Conservation (phyloP, 2,113 vertebrate genomes). For the Spermophilus dauricus region DNA sequence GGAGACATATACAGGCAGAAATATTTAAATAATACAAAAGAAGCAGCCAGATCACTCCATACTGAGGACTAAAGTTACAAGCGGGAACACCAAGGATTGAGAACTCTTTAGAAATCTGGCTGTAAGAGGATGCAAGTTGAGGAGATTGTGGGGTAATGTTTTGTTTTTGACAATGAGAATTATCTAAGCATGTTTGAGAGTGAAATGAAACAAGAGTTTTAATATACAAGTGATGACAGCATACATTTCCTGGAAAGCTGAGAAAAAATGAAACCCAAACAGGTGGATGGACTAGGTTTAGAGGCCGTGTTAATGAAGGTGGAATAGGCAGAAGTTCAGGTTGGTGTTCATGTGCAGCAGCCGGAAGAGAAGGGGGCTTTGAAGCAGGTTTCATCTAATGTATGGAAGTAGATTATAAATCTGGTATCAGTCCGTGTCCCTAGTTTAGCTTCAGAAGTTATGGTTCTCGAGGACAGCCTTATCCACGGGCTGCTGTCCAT, state of each 20-base stretch:
- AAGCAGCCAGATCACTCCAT: not conserved
- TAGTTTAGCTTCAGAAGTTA: not conserved
- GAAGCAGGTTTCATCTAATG: not conserved
- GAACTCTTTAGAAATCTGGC: not conserved
- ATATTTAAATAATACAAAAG: not conserved
- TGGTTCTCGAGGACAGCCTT: not conserved
- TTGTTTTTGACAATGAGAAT: not conserved
- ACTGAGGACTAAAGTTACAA: not conserved
- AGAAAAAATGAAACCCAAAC: not conserved
- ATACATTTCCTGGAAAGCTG: not conserved
- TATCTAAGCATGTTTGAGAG: not conserved
- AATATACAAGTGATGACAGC: not conserved
- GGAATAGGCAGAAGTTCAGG: not conserved
- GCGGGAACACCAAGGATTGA: not conserved
- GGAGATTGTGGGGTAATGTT: not conserved
- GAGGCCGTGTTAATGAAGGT: not conserved
- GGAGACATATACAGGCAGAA: not conserved
- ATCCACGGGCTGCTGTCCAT: not conserved
- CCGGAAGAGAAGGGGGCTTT: not conserved
- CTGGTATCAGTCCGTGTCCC: not conserved
- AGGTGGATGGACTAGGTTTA: not conserved
- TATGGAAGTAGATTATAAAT: not conserved
- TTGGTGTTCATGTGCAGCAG: not conserved
- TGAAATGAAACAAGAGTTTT: not conserved
- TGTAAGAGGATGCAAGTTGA: not conserved